Conservation (phyloP, 2,113 vertebrate genomes). For the Spea multiplicata region DNA sequence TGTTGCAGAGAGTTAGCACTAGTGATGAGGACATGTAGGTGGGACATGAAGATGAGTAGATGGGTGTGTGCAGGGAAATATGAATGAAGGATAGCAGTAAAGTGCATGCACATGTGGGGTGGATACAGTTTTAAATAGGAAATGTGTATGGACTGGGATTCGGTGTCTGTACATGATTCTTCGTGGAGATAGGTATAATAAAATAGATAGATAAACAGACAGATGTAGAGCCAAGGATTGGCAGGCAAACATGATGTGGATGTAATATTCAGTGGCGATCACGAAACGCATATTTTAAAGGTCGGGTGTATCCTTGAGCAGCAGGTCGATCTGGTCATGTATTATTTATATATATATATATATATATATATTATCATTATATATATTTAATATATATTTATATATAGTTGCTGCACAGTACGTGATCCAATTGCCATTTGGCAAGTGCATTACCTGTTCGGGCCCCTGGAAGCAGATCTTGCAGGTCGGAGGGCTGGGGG, state of each 20-base stretch:
- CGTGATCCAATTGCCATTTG: too few relatives aligned
- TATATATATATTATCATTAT: too few relatives aligned
- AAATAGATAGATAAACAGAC: too few relatives aligned
- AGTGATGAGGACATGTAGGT: background rate
- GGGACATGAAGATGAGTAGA: background rate
- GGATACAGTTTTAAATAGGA: background rate
- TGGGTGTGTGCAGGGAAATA: background rate
- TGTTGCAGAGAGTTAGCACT: background rate
- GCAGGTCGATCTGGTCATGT: background rate
- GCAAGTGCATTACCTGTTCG: slow-evolving; percentile 74
- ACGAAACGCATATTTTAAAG: background rate
- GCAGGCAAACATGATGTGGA: too few relatives aligned
- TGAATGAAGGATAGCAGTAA: background rate
- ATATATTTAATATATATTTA: too few relatives aligned
- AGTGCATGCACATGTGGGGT: background rate
- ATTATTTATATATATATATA: too few relatives aligned
- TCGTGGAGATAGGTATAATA: too few relatives aligned
- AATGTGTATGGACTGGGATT: too few relatives aligned
- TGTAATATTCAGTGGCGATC: background rate
- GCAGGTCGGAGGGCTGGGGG: slow-evolving; percentile 79
- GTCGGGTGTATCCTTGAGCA: background rate
- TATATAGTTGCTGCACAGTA: too few relatives aligned
- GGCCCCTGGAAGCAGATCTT: slow-evolving; percentile 91
- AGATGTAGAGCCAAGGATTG: too few relatives aligned
- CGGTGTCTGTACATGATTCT: too few relatives aligned